A percentile compares a stretch with the other conserved stretches of the same genome.
Evolutionary conservation across 2,113 vertebrate genomes (phyloP).

Genomic region (Callocephalon fimbriatum): DNA sequence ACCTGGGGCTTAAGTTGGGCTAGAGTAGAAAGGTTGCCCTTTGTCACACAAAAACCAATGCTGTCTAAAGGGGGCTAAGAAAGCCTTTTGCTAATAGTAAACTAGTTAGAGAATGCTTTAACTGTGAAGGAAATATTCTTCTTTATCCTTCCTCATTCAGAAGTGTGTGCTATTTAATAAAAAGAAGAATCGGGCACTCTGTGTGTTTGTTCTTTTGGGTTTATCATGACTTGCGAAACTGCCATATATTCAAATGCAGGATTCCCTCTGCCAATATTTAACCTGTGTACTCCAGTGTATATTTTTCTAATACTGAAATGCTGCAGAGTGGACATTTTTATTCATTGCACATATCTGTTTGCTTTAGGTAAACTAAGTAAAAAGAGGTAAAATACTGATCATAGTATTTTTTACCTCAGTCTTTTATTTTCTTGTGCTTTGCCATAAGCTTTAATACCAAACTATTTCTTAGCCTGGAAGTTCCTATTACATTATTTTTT

Average conservation of each 20-base stretch:
- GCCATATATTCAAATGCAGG: background rate
- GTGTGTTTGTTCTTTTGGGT: background rate
- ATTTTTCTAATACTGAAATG: background rate
- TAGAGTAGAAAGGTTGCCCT: background rate
- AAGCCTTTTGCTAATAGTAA: background rate
- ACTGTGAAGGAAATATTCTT: background rate
- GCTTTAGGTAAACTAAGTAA: constrained; percentile 40
- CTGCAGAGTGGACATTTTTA: constrained; percentile 9
- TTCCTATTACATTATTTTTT: background rate
- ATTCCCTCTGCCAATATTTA: background rate
- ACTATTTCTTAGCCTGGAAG: background rate
- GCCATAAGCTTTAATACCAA: background rate
- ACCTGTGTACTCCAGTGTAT: background rate
- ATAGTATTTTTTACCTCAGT: constrained; percentile 16
- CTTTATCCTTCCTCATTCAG: background rate
- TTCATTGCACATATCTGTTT: background rate
- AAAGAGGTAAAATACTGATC: constrained; percentile 1
- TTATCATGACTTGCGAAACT: background rate
- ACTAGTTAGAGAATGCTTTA: background rate
- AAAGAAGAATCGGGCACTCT: background rate
- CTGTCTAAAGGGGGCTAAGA: background rate
- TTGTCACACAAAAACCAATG: background rate
- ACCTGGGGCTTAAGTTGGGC: background rate
- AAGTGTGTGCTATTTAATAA: background rate
- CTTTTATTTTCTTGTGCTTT: background rate